Conservation (phyloP, 2,797 vertebrate species). For the Paramormyrops hopkinsi region DNA sequence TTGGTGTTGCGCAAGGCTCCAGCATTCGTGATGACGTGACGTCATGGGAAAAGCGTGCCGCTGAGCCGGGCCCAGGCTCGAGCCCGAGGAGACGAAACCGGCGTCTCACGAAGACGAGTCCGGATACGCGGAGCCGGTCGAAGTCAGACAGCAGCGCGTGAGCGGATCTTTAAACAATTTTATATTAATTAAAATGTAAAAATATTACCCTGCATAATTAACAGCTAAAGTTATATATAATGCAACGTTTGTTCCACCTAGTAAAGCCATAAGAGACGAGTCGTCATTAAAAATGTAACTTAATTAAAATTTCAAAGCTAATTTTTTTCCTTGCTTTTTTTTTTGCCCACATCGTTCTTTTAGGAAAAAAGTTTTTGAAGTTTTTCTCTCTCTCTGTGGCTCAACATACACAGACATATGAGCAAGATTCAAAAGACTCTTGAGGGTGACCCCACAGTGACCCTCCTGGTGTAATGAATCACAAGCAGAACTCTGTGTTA, state of each 20-base stretch:
- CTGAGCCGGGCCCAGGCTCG: background rate
- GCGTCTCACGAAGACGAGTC: background rate
- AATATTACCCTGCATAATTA: conserved; percentile 4
- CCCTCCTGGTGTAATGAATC: conserved; percentile 4
- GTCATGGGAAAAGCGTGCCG: conserved; percentile 2
- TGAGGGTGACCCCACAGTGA: background rate
- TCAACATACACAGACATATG: background rate
- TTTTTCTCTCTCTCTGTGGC: background rate
- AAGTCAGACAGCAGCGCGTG: background rate
- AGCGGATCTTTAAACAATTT: conserved; percentile 2
- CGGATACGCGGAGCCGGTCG: background rate
- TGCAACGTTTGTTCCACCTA: background rate
- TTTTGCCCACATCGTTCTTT: background rate
- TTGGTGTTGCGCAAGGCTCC: background rate
- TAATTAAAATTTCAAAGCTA: conserved; percentile 7
- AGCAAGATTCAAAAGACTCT: background rate
- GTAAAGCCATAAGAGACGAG: background rate
- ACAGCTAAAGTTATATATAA: background rate
- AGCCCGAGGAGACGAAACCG: background rate
- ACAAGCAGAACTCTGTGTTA: conserved; percentile 3
- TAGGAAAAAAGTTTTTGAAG: background rate
- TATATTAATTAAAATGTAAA: conserved; percentile 7
- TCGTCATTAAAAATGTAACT: conserved; percentile 5
- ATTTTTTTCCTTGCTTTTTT: background rate
- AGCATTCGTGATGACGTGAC: background rate